Evolutionary conservation across 2,113 vertebrate genomes (phyloP), one percentile per base, ranked within the genome.

Genomic region (Ellobius talpinus): DNA sequence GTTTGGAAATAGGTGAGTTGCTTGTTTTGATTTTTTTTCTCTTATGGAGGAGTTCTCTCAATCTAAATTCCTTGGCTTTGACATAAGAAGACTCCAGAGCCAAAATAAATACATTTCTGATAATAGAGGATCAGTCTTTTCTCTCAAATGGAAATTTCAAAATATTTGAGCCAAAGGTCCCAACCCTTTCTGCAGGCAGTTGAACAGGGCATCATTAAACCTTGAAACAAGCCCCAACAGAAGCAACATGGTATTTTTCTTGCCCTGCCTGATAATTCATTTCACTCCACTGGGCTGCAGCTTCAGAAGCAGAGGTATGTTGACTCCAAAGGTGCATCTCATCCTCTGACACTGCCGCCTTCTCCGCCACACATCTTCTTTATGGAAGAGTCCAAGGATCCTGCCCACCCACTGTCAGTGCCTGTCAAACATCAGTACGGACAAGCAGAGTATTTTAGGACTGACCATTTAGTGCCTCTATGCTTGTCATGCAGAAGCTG

Each of bases 51-150:
- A 36, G 19, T 93, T 81, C 42, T 96, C 90, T 97, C 81, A 26
- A 77, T 91, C 74, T 84, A 58, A 4, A 97, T 97, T 42, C 94
- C 82, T 98, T 96, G 96, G 84, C 90, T 98, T 92, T 96, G 97
- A 97, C 86, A 97, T 97, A 94, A 96, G 81, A 97, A 61, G 65
- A 97, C 39, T 66, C 72, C 33, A 45, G n/a, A 96, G 86, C 77
- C 97, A 98, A 98, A 97, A 97, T 65, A 98, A 98, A 98, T 94
- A 97, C 76, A 66, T 93, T 98, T 96, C 92, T 97, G 90, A 81
- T 97, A 97, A 97, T 88, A 86, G 97, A 39, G 21, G 55, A 93
- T 66, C 42, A 63, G 2, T 11, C 91, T 97, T 90, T 42, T 87
- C 89, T 97, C 63, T 42, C 81, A 70, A 93, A 93, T 42, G 97